Evolutionary conservation across 2,113 vertebrate genomes (phyloP).

Genomic region (Cebidichthys violaceus): DNA sequence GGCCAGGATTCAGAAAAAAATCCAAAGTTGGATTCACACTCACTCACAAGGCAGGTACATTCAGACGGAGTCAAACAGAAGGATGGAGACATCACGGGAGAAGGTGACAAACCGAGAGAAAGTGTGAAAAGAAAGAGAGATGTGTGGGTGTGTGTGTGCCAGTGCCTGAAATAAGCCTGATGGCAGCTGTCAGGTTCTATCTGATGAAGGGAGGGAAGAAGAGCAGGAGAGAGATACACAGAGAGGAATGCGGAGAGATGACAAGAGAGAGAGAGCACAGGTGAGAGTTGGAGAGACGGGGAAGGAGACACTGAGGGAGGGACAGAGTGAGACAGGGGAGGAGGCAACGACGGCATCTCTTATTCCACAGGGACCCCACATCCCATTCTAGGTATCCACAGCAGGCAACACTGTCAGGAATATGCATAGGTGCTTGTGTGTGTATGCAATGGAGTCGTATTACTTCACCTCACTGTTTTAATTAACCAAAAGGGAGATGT

Average conservation of each 20-base stretch:
- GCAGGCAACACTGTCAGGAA: conserved; percentile 51
- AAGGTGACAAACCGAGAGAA: conserved; percentile 56
- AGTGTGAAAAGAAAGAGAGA: conserved; percentile 37
- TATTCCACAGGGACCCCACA: conserved; percentile 55
- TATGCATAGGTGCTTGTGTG: conserved; percentile 29
- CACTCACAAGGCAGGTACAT: conserved; percentile 30
- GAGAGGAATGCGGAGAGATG: conserved; percentile 28
- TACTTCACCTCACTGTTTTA: conserved; percentile 51
- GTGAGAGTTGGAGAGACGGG: conserved; percentile 46
- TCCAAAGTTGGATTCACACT: conserved; percentile 52
- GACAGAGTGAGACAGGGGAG: conserved; percentile 12
- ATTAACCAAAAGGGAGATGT: conserved; percentile 53
- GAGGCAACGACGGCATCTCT: conserved; percentile 57
- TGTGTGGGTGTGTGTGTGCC: conserved; percentile 32
- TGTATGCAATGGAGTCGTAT: conserved; percentile 17
- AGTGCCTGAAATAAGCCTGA: conserved; percentile 74
- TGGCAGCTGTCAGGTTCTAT: conserved; percentile 74
- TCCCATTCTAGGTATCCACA: conserved; percentile 39
- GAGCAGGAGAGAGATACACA: conserved; percentile 18
- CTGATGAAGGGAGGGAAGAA: conserved; percentile 54
- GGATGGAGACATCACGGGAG: conserved; percentile 51
- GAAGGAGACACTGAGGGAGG: conserved; percentile 21
- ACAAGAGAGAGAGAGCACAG: conserved; percentile 46
- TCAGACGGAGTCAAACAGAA: conserved; percentile 42
- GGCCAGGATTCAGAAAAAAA: conserved; percentile 42